Conservation (phyloP, 2,888 invertebrate species). For the Eustalomyia histrio region DNA sequence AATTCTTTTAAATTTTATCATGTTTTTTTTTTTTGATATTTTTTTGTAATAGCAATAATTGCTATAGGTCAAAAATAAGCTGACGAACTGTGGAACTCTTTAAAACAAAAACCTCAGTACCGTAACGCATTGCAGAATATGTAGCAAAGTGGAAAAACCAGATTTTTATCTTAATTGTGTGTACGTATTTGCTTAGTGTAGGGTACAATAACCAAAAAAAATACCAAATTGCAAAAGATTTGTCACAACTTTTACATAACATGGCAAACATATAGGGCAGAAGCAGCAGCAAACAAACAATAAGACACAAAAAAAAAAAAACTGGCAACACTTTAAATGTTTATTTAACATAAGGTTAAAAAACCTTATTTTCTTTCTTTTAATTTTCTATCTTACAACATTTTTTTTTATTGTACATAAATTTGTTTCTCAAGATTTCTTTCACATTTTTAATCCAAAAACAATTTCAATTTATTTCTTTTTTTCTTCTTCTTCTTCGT, state of each 20-base stretch:
- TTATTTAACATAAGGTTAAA: slow-evolving; percentile 22
- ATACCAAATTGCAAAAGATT: not conserved
- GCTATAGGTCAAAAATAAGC: no score
- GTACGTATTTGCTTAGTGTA: no score
- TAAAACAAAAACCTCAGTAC: no score
- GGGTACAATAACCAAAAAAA: no score
- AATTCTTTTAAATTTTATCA: no score
- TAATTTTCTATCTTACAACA: not conserved
- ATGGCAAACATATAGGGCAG: not conserved
- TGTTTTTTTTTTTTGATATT: no score
- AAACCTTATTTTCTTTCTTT: slow-evolving; percentile 14
- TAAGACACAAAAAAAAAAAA: not conserved
- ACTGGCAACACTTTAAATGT: slow-evolving; percentile 26
- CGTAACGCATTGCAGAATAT: no score
- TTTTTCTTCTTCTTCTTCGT: not conserved
- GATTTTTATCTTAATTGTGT: no score
- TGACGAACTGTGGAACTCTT: no score
- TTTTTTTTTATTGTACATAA: not conserved
- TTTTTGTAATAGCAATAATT: no score
- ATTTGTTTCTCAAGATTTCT: slow-evolving; percentile 24
- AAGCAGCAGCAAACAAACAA: not conserved
- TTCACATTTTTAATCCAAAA: slow-evolving; percentile 22
- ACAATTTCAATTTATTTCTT: slow-evolving; percentile 54
- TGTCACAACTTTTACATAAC: slow-evolving; percentile 18
- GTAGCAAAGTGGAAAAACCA: no score